Evolutionary conservation across 2,888 invertebrate species (phyloP).

Genomic region (Drosophila borealis): DNA sequence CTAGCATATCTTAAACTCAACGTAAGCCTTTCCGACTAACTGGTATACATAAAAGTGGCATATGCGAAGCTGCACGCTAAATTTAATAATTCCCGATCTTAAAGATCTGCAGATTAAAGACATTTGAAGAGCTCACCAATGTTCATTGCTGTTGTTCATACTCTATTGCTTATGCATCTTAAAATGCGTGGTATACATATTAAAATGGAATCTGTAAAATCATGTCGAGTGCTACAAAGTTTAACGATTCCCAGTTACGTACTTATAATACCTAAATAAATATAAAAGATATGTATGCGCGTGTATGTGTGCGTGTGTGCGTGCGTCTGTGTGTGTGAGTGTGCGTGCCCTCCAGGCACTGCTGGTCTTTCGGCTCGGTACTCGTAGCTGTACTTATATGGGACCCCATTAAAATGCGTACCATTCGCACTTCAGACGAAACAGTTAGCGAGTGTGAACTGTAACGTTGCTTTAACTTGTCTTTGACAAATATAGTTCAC

Average conservation of each 20-base stretch:
- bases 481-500: conserved; percentile 63
- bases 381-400: conserved; percentile 51
- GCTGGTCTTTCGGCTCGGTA: conserved; percentile 1
- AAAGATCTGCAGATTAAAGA: conserved; percentile 6
- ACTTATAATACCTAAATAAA: conserved; percentile 48
- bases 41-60: neutral
- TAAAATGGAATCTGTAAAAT: conserved; percentile 47
- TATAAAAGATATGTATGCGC: conserved; percentile 1
- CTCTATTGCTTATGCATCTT: neutral
- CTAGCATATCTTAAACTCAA: too few species aligned
- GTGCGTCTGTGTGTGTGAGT: neutral
- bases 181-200: conserved; percentile 20
- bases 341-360: conserved; percentile 20
- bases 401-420: conserved; percentile 36
- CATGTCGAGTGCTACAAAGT: conserved; percentile 59
- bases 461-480: conserved; percentile 60
- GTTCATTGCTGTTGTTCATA: neutral
- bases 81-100: neutral
- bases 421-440: conserved; percentile 21
- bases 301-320: neutral
- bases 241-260: conserved; percentile 65
- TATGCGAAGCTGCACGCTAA: neutral
- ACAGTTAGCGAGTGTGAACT: conserved; percentile 54
- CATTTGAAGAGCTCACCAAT: neutral
- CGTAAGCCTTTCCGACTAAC: too few species aligned